Evolutionary conservation across 1,140 invertebrate species (phyloP), one percentile per base, ranked within the genome.

Genomic region (Drosophila azteca): DNA sequence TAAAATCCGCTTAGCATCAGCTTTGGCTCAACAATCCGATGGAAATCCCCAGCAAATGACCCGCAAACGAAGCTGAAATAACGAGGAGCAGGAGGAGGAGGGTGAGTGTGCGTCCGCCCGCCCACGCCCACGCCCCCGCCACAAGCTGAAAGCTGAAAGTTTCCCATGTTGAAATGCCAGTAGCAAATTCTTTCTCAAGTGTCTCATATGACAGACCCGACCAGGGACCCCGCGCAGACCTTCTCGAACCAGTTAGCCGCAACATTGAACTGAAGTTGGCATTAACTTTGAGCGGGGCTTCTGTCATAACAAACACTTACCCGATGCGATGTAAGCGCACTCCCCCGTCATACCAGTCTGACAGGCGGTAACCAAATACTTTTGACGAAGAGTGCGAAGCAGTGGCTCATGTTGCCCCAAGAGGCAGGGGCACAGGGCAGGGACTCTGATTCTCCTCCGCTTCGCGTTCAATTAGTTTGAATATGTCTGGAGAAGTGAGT

Each of bases 251-350:
- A 69, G 66, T 74, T 74, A 74, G 71, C 57, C 60, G 66, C 55
- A 41, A 61, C 67, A 61, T 65, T 57, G 61, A 69, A 50, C 67
- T 66, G 61, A 58, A 65, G 61, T 65, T 75, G 66, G 60, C 48
- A 66, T 74, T 48, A 52, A 73, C 73, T 66, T 73, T 87, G 75
- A 84, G 81, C 81, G 81, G 35, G 35, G 81, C 81, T 84, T 84
- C 79, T 63, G 81, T 63, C 68, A 72, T 51, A 77, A 82, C 69
- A 85, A 77, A 61, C 71, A 66, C 77, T 70, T 68, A 49, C 51
- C 49, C 35, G 8, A 13, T 13, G 35, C 17, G 17, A 20, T 20
- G 17, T 20, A 20, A 20, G 17, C 17, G 17, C 1, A 35, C 31
- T 39, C 35, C 35, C 35, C 35, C 35, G 11, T 35, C 31, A 35